Percentiles rank a stretch among this genome's conserved stretches.
Evolutionary conservation across 2,113 vertebrate genomes (phyloP).

Genomic region (Atlantisia rogersi): DNA sequence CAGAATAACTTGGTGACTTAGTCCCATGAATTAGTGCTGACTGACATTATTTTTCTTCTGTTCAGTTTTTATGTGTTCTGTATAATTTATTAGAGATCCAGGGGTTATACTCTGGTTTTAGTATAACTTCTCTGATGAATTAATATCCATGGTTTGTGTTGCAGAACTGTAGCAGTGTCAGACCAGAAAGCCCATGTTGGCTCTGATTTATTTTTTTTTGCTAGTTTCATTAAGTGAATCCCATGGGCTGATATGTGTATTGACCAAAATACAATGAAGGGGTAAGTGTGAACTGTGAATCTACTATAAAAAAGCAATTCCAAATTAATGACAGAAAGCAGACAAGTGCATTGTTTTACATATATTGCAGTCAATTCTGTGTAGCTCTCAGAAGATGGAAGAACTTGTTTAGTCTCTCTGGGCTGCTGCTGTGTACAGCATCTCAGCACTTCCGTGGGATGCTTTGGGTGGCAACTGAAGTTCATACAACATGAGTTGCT

Average conservation of each 20-base stretch:
- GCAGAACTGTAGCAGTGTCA: neutral
- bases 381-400: neutral
- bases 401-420: neutral
- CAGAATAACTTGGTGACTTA: neutral
- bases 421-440: fast-evolving
- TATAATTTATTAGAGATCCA: neutral
- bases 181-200: neutral
- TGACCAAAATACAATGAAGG: neutral
- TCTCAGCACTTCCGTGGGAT: neutral
- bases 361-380: neutral
- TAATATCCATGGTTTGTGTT: neutral
- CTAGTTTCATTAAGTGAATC: neutral
- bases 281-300: neutral
- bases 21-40: neutral
- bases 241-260: neutral
- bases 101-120: neutral
- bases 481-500: neutral
- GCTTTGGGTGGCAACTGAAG: neutral
- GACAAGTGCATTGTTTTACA: fast-evolving
- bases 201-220: neutral
- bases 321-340: neutral
- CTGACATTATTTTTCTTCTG: neutral
- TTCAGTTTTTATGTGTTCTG: neutral
- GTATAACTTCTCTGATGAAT: neutral
- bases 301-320: neutral